Conservation (phyloP, 2,797 vertebrate species). For the Danio tinwini region DNA sequence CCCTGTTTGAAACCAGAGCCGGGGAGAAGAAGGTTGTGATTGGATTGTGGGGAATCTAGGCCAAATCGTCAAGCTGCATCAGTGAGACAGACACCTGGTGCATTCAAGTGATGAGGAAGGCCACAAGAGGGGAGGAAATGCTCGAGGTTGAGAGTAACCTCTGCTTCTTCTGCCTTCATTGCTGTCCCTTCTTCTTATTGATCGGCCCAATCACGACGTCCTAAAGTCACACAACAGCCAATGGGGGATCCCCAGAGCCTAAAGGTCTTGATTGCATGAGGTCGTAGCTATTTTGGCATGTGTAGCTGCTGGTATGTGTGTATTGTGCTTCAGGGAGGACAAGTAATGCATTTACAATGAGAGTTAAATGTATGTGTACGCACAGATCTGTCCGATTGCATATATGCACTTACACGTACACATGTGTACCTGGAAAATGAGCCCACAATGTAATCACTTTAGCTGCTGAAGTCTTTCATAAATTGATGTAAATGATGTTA, state of each 20-base stretch:
- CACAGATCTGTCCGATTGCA: conserved; percentile 18
- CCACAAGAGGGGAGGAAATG: conserved; percentile 38
- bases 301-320: background rate
- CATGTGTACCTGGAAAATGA: background rate
- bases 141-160: conserved; percentile 30
- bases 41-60: conserved; percentile 65
- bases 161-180: conserved; percentile 33
- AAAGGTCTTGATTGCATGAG: conserved; percentile 25
- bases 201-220: conserved; percentile 47
- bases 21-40: conserved; percentile 60
- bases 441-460: conserved; percentile 24
- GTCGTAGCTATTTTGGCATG: conserved; percentile 21
- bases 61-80: conserved; percentile 58
- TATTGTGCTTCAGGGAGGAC: conserved; percentile 13
- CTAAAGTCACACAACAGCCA: conserved; percentile 20
- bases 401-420: background rate
- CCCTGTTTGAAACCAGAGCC: conserved; percentile 67
- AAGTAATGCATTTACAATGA: conserved; percentile 39
- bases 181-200: conserved; percentile 42
- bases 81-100: conserved; percentile 41
- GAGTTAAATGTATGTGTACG: conserved; percentile 1
- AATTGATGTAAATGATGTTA: conserved; percentile 3
- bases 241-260: conserved; percentile 17
- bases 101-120: conserved; percentile 43
- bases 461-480: background rate